Evolutionary conservation across 2,113 vertebrate genomes (phyloP), one percentile per base, ranked within the genome.

Genomic region (Zosterops borbonicus): DNA sequence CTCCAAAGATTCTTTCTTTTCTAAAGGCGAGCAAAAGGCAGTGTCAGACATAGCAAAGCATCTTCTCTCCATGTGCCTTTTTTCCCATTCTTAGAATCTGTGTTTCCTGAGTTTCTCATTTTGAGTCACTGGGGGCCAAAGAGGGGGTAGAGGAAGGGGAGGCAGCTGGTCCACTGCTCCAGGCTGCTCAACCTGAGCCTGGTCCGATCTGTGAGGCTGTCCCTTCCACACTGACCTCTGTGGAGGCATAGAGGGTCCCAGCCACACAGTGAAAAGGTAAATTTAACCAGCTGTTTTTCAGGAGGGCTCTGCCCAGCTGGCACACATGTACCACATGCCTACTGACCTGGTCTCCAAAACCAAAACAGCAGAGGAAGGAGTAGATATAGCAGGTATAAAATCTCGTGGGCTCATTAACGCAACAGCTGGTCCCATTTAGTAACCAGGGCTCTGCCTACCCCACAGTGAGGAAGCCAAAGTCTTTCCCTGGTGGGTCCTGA

Each of bases 161-260:
- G 49, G 27, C 18, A 37, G 52, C 31, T 53, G 74, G 18, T 44
- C 35, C 25, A 35, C n/a, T 79, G 46, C 73, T 83, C 50, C 42
- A 25, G 28, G 21, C 63, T 68, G 15, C 71, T 50, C 63, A 50
- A 0, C 42, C 5, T 3, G n/a, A 5, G 5, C 23, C 65, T 46
- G 47, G 8, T 25, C 37, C 4, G 5, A 22, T 49, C 35, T 39
- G n/a, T 8, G 2, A 49, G 23, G 6, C 33, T 11, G 3, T 50
- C 28, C 8, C 44, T 68, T 68, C 59, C 1, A 0, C 0, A 0
- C 41, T 22, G 24, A 73, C 56, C 31, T 62, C 50, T 62, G 41
- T 33, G 59, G 58, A 60, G 44, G 28, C 12, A 17, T 5, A 11
- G 2, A 12, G 59, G 22, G 29, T 74, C 52, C 56, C 39, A 78